Base-by-base conservation (phyloP, 2,888 invertebrate species). In the Lymantria monacha region DNA sequence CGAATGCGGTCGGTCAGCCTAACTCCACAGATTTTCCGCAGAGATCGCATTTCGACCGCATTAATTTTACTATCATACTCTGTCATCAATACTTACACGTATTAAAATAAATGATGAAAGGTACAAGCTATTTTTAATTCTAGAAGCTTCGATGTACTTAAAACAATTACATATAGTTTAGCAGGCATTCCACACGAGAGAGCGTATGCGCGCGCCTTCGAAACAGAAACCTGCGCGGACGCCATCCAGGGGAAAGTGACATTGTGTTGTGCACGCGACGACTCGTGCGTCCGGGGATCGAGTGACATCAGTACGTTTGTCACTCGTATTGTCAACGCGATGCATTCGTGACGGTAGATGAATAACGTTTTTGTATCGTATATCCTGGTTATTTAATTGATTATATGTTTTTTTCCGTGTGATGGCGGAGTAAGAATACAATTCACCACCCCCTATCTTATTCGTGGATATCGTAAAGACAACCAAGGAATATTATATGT, bases 191-290 rank as follows among this genome's bases (percentile, higher is more conserved):
- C 79, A 64, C 54, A 62, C 74, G 79, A 84, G 83, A 86, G 85
- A 84, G 81, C 76, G 79, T n/a, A 70, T 66, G 70, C 74, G 72
- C 74, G 72, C 74, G 78, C 73, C 76, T 80, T 74, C 53, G 79
- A 84, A 85, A 85, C 83, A 83, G 84, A 85, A 83, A 84, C 80
- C 75, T 70, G 69, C 63, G 72, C 71, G 60, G 62, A 68, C 66
- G 67, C 66, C 61, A 55, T 61, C 69, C 73, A 66, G 79, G 86
- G 78, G 89, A 89, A 89, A 90, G 88, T 86, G 84, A 85, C 73
- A 62, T 48, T 67, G 53, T 48, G 48, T 48, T 67, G 51, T 48
- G 48, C 87, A 86, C 86, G 85, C 87, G 84, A 85, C 79, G 71
- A 69, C 69, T 77, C 83, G 79, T 79, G 76, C 66, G 67, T 61